phyloP scores from a whole-genome alignment of 2,888 invertebrate genomes.

The Caenorhabditis macrosperma region DNA sequence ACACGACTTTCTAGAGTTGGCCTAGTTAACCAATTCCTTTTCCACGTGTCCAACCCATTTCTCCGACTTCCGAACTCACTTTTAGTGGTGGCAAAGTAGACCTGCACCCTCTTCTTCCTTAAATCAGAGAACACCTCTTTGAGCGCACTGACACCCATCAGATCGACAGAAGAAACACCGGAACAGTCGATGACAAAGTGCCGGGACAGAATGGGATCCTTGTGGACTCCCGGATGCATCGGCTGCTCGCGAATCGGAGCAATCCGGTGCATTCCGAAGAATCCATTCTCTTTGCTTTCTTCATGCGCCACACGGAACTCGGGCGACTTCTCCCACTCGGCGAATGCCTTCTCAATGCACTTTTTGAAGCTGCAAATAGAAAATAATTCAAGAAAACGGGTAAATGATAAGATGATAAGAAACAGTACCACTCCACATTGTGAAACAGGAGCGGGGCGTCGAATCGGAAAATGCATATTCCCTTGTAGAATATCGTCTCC shows the following conservation, averaged over 20 bases:
- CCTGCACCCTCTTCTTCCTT: constrained; percentile 67
- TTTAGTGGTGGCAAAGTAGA: constrained; percentile 79
- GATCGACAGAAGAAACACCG: constrained; percentile 79
- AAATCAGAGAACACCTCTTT: constrained; percentile 75
- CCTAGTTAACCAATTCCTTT: too few species aligned
- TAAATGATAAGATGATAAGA: background rate
- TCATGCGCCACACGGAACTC: constrained; percentile 60
- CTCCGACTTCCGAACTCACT: constrained; percentile 24
- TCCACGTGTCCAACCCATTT: too few species aligned
- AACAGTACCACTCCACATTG: constrained; percentile 81
- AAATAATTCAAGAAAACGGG: background rate
- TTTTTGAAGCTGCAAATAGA: constrained; percentile 60
- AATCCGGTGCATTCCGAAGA: constrained; percentile 2
- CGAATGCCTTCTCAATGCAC: constrained; percentile 58
- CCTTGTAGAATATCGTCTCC: constrained; percentile 65
- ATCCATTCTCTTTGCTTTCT: constrained; percentile 19
- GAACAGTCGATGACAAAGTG: constrained; percentile 79
- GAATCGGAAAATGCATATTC: constrained; percentile 82
- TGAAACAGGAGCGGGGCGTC: constrained; percentile 82
- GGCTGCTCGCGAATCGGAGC: constrained; percentile 19
- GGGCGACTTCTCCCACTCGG: constrained; percentile 63
- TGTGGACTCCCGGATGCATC: constrained; percentile 21
- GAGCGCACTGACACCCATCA: constrained; percentile 79
- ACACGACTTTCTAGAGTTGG: too few species aligned
- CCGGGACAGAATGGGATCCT: constrained; percentile 53